Conservation (phyloP, 1,140 invertebrate genomes). For the Drosophila bifasciata region DNA sequence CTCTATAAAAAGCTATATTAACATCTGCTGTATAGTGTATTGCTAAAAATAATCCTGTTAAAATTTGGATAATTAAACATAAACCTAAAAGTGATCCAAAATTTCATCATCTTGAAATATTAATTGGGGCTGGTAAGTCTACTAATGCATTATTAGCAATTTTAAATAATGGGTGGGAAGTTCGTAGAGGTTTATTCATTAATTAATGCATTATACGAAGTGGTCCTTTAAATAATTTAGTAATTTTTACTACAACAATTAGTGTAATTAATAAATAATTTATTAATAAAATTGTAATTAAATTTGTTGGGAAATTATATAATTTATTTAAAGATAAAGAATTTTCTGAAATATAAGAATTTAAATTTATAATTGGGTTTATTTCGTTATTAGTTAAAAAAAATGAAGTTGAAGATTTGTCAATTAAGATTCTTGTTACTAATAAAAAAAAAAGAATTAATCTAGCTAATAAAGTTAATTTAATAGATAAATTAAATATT, state of each 20-base stretch:
- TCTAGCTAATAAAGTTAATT: slow-evolving; percentile 41
- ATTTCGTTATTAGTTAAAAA: slow-evolving; percentile 75
- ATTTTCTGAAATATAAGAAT: slow-evolving; percentile 67
- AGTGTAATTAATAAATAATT: slow-evolving; percentile 85
- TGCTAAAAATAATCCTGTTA: slow-evolving; percentile 86
- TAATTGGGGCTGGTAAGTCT: no score
- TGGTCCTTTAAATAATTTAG: slow-evolving; percentile 79
- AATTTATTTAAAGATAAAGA: slow-evolving; percentile 84
- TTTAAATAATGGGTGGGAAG: no score
- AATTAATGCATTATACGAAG: no score
- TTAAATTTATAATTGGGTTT: slow-evolving; percentile 37
- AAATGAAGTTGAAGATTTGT: slow-evolving; percentile 31
- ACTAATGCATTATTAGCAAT: no score
- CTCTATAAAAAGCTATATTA: slow-evolving; percentile 86
- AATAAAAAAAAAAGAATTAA: slow-evolving; percentile 15
- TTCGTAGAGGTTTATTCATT: no score
- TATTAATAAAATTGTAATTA: slow-evolving; percentile 85
- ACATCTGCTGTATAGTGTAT: slow-evolving; percentile 84
- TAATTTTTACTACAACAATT: slow-evolving; percentile 85
- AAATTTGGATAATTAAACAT: slow-evolving; percentile 87
- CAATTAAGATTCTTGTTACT: slow-evolving; percentile 26
- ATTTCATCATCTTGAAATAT: slow-evolving; percentile 84
- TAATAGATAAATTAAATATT: slow-evolving; percentile 84
- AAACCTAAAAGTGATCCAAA: slow-evolving; percentile 85
- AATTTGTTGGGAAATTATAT: slow-evolving; percentile 84